Conservation (phyloP, 37 sponge, comb jelly and placozoan species). For the Ephydatia muelleri region DNA sequence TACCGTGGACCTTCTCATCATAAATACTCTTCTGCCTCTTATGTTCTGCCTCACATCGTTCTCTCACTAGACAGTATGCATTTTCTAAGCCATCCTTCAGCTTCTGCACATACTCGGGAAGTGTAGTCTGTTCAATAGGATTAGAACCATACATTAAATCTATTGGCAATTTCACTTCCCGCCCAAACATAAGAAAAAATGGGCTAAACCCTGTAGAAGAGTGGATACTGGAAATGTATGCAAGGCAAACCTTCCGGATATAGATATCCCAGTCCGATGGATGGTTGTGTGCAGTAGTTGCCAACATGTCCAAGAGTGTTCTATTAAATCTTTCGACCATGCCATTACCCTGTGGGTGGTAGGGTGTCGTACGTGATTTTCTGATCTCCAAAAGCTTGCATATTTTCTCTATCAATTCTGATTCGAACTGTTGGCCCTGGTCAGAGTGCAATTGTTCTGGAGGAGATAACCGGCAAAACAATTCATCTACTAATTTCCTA, state of each 20-base stretch:
- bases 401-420: background rate
- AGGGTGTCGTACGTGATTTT: constrained; percentile 29
- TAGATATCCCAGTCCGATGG: constrained; percentile 23
- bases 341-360: constrained; percentile 32
- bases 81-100: constrained; percentile 4
- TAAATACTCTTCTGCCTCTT: constrained; percentile 8
- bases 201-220: constrained; percentile 25
- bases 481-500: background rate
- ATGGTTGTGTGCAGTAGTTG: constrained; percentile 5
- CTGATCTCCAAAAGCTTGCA: constrained; percentile 16
- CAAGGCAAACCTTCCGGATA: constrained; percentile 12
- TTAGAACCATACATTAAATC: constrained; percentile 30
- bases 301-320: constrained; percentile 18
- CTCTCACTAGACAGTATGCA: background rate
- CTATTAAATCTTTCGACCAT: constrained; percentile 32
- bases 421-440: constrained; percentile 24
- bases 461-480: constrained; percentile 1
- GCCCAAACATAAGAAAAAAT: constrained; percentile 28
- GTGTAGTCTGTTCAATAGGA: background rate
- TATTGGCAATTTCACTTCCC: constrained; percentile 24
- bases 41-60: background rate
- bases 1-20: constrained; percentile 14
- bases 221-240: constrained; percentile 24
- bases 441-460: constrained; percentile 21
- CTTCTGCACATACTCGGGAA: background rate